A percentile compares a stretch with the other conserved stretches of the same genome.
These are phyloP conservation scores for Prionace glauca DNA, from an alignment of 2,797 vertebrate species.

Conservation along the genomic window DNA sequence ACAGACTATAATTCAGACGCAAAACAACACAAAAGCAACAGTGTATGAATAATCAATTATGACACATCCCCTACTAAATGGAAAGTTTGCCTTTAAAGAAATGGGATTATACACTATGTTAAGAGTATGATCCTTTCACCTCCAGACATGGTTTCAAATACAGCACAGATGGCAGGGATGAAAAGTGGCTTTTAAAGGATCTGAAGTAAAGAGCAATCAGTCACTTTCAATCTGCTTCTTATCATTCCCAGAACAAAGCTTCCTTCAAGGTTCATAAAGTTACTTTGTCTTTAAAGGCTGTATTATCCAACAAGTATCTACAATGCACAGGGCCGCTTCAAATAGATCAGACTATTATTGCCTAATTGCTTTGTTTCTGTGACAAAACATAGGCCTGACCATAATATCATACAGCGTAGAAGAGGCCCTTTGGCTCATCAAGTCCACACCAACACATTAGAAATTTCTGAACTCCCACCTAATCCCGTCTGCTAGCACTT, in stretches of 20 bases:
- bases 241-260: not conserved
- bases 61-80: not conserved
- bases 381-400: not conserved
- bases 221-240: not conserved
- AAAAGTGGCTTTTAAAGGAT: not conserved
- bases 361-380: not conserved
- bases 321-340: not conserved
- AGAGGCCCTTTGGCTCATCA: too few relatives aligned
- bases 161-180: not conserved
- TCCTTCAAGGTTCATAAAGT: not conserved
- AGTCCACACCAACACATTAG: too few relatives aligned
- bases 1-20: not conserved
- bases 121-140: not conserved
- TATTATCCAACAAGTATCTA: not conserved
- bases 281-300: not conserved
- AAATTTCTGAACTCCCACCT: too few relatives aligned
- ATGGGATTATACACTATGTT: not conserved
- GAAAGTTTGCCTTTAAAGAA: conserved; percentile 6
- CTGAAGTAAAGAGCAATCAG: not conserved
- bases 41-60: conserved; percentile 13
- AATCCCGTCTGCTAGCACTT: too few relatives aligned
- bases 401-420: too few relatives aligned
- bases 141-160: conserved; percentile 3
- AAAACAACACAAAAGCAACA: conserved; percentile 13
- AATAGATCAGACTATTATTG: not conserved